Evolutionary conservation across 1,140 invertebrate genomes (phyloP), one percentile per base, ranked within the genome.

Genomic region (Eupeodes corollae): DNA sequence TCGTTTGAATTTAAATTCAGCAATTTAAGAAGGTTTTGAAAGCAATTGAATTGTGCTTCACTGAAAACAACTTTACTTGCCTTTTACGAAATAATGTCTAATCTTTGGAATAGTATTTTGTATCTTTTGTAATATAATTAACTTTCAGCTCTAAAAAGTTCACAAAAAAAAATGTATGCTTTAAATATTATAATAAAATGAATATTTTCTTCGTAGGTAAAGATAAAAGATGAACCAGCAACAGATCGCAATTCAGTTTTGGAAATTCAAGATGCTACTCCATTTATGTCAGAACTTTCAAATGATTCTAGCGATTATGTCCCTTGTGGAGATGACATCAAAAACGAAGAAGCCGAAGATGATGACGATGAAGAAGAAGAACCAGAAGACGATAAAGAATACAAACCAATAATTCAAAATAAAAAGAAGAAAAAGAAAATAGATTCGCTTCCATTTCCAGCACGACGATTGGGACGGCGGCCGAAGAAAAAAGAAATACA

Each of bases 271-370:
- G 21, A 26, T 5, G 21, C 21, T 26, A 8, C 21, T 26, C 8
- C 21, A 26, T 26, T 5, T 26, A 3, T 26, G 3, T 32, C 35
- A 12, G 52, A 54, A 40, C 33, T 52, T n/a, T 56, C 57, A 19
- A 51, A 42, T 16, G 53, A 57, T 15, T 47, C 54, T 8, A 57
- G 59, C 2, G 57, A 61, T n/a, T 34, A 42, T 5, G 42, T 61
- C 63, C 18, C 58, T 63, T 8, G 65, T 63, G 26, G 62, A 65
- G 12, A 48, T 58, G 16, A 51, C 45, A 65, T 65, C 19, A 56
- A 65, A 40, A 43, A 52, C 19, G 58, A 62, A n/a, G 58, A 60
- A 26, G 55, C 63, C n/a, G 55, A 59, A 43, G 32, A 58, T 14
- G 62, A 65, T 21, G 53, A 55, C 21, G 52, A 51, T 8, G 39